Conservation (phyloP, 2,797 vertebrate species). For the Hyperoplus lanceolatus region DNA sequence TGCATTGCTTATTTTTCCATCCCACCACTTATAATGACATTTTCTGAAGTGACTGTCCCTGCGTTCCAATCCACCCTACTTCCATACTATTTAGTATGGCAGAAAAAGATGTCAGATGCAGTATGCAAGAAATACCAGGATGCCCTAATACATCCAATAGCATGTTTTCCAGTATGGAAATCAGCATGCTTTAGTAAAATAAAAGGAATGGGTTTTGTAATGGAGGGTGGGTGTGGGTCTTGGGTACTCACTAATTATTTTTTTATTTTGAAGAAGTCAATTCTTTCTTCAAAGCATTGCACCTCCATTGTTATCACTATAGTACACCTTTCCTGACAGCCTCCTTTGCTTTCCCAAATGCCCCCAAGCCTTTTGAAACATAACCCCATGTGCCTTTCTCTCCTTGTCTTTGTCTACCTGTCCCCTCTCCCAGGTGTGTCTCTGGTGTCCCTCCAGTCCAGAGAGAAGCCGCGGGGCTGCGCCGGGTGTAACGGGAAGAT, state of each 20-base stretch:
- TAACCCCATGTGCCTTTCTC: background rate
- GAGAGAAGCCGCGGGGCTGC: conserved; percentile 96
- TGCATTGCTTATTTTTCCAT: background rate
- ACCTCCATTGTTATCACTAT: background rate
- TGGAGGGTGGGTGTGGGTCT: background rate
- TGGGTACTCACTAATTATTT: background rate
- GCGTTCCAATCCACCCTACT: no score
- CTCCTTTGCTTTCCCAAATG: background rate
- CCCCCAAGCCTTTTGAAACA: background rate
- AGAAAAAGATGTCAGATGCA: no score
- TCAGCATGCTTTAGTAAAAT: no score
- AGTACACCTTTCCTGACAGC: no score
- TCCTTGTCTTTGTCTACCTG: background rate
- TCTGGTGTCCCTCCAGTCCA: conserved; percentile 95
- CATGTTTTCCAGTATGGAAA: no score
- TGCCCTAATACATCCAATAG: no score
- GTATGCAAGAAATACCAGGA: no score
- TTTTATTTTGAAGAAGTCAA: background rate
- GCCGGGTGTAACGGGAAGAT: conserved; percentile 98
- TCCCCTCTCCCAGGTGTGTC: conserved; percentile 88
- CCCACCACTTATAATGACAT: background rate
- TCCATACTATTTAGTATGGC: no score
- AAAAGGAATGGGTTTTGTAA: no score
- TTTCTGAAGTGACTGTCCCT: background rate
- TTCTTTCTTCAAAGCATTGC: background rate